These are phyloP conservation scores for Halcyon leucocephala DNA, from an alignment of 2,797 vertebrate species.

Conservation along the genomic window DNA sequence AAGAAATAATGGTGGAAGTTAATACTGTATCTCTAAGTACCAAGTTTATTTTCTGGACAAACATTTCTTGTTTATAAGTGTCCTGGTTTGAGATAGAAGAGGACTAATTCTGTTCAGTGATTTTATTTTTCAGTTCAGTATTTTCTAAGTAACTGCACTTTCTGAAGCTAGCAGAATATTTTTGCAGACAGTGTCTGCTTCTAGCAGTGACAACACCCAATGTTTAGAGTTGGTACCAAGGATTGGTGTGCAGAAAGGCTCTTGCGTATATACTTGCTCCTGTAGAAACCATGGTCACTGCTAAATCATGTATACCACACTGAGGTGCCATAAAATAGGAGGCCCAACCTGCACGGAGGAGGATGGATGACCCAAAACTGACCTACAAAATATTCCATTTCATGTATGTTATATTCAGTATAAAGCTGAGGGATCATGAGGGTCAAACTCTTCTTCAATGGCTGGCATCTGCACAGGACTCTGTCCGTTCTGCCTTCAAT, in stretches of 20 bases:
- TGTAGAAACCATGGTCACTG: too few relatives aligned
- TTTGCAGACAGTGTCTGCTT: background rate
- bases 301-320: too few relatives aligned
- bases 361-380: too few relatives aligned
- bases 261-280: background rate
- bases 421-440: too few relatives aligned
- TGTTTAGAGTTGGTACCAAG: background rate
- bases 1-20: background rate
- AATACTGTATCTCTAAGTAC: background rate
- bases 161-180: background rate
- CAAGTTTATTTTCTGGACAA: background rate
- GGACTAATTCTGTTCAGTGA: background rate
- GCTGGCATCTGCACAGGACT: too few relatives aligned
- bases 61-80: background rate
- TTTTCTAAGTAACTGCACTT: background rate
- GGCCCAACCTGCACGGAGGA: too few relatives aligned
- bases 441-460: too few relatives aligned
- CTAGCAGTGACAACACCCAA: background rate
- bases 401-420: too few relatives aligned
- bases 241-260: background rate
- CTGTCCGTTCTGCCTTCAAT: too few relatives aligned
- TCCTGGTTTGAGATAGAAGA: background rate
- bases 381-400: too few relatives aligned
- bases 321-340: too few relatives aligned
- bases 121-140: background rate